phyloP scores from a whole-genome alignment of 2,797 vertebrate genomes.

The Chrysolophus pictus region DNA sequence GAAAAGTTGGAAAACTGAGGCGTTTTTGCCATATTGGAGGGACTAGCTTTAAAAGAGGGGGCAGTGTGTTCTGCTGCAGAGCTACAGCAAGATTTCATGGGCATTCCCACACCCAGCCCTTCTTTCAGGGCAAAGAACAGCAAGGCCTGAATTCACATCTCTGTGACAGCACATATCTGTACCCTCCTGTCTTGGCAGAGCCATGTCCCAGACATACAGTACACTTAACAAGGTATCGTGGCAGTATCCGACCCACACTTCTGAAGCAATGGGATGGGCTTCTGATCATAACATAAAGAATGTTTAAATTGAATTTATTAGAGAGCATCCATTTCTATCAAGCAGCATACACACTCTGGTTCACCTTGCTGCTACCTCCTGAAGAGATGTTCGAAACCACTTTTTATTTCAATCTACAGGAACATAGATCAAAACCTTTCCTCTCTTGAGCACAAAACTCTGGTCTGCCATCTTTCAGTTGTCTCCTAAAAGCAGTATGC shows the following conservation, averaged over 20 bases:
- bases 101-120: not conserved
- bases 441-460: not conserved
- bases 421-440: not conserved
- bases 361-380: not conserved
- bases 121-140: not conserved
- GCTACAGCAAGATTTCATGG: not conserved
- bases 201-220: not conserved
- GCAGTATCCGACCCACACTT: not conserved
- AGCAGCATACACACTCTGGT: not conserved
- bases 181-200: not conserved
- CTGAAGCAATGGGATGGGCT: not conserved
- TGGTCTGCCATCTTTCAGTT: not conserved
- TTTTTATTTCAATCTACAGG: not conserved
- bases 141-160: not conserved
- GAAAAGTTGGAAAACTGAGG: not conserved
- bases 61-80: not conserved
- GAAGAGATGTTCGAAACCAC: not conserved
- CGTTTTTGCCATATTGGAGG: not conserved
- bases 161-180: not conserved
- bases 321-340: not conserved
- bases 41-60: not conserved
- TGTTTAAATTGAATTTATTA: not conserved
- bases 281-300: not conserved
- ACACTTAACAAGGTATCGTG: not conserved
- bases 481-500: not conserved